A percentile compares a stretch with the other conserved stretches of the same genome.
phyloP scores from a whole-genome alignment of 2,888 invertebrate species.

The Cancer borealis region DNA sequence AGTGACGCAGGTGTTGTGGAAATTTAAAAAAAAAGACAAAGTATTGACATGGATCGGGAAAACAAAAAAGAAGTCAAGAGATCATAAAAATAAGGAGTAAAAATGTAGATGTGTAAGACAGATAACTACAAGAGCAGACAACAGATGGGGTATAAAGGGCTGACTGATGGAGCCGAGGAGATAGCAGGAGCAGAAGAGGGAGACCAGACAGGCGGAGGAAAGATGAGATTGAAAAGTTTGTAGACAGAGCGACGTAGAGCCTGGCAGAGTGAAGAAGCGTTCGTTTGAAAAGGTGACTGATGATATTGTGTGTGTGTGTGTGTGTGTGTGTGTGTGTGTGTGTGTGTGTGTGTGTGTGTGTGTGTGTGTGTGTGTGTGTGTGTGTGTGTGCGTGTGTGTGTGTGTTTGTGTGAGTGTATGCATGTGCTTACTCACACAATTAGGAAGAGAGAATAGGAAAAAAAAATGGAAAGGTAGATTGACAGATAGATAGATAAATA shows the following conservation, averaged over 20 bases:
- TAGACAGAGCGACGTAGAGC: not conserved
- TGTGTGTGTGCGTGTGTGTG: conserved; percentile 9
- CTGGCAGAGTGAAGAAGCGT: not conserved
- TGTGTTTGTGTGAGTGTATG: too few species aligned
- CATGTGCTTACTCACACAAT: too few species aligned
- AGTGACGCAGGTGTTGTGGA: too few species aligned
- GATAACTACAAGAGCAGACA: not conserved
- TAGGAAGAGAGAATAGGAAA: too few species aligned
- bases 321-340: not conserved
- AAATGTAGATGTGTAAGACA: not conserved
- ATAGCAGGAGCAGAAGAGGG: not conserved
- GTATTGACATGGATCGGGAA: too few species aligned
- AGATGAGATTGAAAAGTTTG: not conserved
- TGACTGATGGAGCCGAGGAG: not conserved
- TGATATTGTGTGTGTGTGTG: not conserved
- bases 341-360: conserved; percentile 20
- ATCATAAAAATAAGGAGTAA: not conserved
- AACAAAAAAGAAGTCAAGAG: too few species aligned
- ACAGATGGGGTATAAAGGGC: not conserved
- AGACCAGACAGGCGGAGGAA: not conserved
- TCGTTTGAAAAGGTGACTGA: not conserved
- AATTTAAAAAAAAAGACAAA: too few species aligned
- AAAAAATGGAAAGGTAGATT: too few species aligned
- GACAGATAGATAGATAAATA: too few species aligned
- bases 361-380: conserved; percentile 13